These are phyloP conservation scores for Platyura marginata DNA, from an alignment of 1,140 invertebrate genomes.

Conservation along the genomic window DNA sequence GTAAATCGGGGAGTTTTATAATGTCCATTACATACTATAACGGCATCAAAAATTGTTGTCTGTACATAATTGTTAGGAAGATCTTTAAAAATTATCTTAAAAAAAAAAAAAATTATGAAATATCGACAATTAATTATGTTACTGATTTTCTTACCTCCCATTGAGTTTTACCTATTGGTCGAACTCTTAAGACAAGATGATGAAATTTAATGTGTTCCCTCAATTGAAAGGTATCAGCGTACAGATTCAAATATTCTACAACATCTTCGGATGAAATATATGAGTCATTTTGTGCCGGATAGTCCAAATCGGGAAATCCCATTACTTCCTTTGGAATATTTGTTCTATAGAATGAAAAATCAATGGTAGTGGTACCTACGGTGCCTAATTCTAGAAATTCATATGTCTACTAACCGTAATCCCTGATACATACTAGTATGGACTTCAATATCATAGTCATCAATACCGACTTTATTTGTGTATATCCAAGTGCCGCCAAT, in stretches of 20 bases:
- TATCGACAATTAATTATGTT: background rate
- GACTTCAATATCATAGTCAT: constrained; percentile 57
- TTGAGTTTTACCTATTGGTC: constrained; percentile 7
- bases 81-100: constrained; percentile 28
- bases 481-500: constrained; percentile 84
- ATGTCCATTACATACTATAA: constrained; percentile 77
- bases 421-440: constrained; percentile 72
- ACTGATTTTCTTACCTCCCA: constrained; percentile 15
- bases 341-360: constrained; percentile 38
- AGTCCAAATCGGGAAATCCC: constrained; percentile 69
- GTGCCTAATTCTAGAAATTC: too few relatives aligned
- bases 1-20: constrained; percentile 49
- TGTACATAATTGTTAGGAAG: constrained; percentile 29
- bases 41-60: constrained; percentile 50
- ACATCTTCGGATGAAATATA: constrained; percentile 67
- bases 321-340: constrained; percentile 83
- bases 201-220: constrained; percentile 13
- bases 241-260: constrained; percentile 57
- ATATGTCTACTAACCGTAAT: constrained; percentile 8
- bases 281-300: constrained; percentile 43
- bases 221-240: constrained; percentile 40
- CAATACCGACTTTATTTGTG: constrained; percentile 42
- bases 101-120: background rate
- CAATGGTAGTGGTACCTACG: too few relatives aligned
- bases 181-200: constrained; percentile 15